Evolutionary conservation across 2,797 vertebrate genomes (phyloP).

Genomic region (Bufotes viridis): DNA sequence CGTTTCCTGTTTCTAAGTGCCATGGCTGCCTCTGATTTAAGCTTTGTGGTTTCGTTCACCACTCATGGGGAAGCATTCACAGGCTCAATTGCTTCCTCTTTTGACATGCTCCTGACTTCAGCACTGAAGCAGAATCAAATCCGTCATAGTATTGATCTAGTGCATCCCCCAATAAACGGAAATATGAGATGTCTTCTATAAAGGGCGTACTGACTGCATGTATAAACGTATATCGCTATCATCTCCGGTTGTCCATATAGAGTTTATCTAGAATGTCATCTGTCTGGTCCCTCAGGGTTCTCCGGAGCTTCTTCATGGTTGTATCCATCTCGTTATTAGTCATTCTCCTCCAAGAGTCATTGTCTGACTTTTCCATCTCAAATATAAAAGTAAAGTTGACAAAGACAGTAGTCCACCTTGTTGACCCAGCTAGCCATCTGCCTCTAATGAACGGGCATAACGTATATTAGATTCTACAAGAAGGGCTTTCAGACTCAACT

Average conservation of each 20-base stretch:
- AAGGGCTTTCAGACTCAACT: too few relatives aligned
- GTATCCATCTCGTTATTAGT: background rate
- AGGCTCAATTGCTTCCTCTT: constrained; percentile 72
- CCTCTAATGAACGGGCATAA: too few relatives aligned
- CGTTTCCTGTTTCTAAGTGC: constrained; percentile 75
- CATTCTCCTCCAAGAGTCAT: background rate
- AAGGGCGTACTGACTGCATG: background rate
- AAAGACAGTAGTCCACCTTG: too few relatives aligned
- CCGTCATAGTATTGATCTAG: constrained; percentile 20
- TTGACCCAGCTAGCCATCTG: too few relatives aligned
- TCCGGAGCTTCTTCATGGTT: background rate
- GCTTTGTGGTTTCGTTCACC: constrained; percentile 74
- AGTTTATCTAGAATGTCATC: background rate
- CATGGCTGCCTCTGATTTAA: constrained; percentile 72
- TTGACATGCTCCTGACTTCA: constrained; percentile 33
- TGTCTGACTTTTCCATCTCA: background rate
- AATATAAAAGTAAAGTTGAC: too few relatives aligned
- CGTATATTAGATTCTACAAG: too few relatives aligned
- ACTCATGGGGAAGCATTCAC: constrained; percentile 71
- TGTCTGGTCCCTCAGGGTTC: background rate
- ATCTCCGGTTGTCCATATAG: background rate
- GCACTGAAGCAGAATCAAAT: constrained; percentile 39
- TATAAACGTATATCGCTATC: background rate
- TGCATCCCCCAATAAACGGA: constrained; percentile 1
- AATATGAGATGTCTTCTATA: background rate